Evolutionary conservation across 2,113 vertebrate genomes (phyloP).

Genomic region (Callipepla squamata): DNA sequence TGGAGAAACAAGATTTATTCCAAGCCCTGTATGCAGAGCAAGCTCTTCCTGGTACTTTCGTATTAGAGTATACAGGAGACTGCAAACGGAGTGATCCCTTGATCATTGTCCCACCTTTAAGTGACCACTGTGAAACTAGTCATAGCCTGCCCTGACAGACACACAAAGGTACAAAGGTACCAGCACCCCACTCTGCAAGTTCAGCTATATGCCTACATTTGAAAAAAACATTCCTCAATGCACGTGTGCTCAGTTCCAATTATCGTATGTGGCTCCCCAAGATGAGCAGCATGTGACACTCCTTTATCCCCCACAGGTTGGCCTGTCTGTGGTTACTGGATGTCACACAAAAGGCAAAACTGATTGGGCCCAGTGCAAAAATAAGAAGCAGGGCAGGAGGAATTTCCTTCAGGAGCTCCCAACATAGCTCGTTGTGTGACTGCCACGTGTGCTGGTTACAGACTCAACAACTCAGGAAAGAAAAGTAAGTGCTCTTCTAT

Average conservation of each 20-base stretch:
- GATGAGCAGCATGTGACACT: neutral
- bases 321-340: neutral
- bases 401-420: rapidly evolving
- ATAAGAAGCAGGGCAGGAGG: neutral
- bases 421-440: neutral
- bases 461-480: constrained; percentile 17
- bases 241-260: neutral
- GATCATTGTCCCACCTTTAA: neutral
- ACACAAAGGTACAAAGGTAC: neutral
- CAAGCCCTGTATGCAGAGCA: rapidly evolving
- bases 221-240: neutral
- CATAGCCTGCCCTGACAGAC: neutral
- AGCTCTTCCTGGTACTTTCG: neutral
- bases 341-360: neutral
- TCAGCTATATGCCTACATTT: neutral
- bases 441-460: neutral
- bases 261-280: neutral
- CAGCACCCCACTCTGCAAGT: neutral
- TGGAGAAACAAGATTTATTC: neutral
- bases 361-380: neutral
- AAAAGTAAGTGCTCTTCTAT: neutral
- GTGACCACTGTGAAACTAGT: neutral
- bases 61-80: neutral
- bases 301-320: neutral
- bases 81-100: neutral